Evolutionary conservation across 2,888 invertebrate genomes (phyloP), one percentile per base, ranked within the genome.

Genomic region (Tiliacea citrago): DNA sequence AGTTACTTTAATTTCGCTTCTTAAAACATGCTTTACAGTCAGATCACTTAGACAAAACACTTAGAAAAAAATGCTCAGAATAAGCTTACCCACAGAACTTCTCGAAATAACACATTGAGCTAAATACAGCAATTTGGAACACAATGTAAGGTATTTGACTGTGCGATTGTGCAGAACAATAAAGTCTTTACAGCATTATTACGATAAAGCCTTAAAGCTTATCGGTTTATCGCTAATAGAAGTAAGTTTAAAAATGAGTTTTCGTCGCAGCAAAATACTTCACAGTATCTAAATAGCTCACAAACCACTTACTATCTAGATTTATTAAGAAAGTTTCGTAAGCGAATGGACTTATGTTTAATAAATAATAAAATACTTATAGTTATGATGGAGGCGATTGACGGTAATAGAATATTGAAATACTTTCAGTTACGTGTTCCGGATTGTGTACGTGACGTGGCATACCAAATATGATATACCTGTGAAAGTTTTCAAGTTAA

Each of bases 371-470:
- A 75, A 71, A 68, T 75, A 68, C 45, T 35, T 47, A 66, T 70
- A 49, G 49, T 51, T 79, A 62, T 69, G 45, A 47, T 35, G 5
- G 2, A 39, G n/a, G n/a, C 45, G 60, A 62, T 53, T 70, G 53
- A 75, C 16, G 16, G 35, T 47, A 76, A 68, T 58, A 61, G n/a
- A 75, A 62, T 75, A 72, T 68, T 80, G 65, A 61, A 75, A 71
- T 75, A 80, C 71, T 71, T 75, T 74, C 49, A 61, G 60, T 49
- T 29, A 65, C 65, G 80, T 75, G 63, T 79, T 60, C 18, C 35
- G 0, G 49, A 16, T 63, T 70, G 6, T 10, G 2, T 55, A 55
- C 55, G 13, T 55, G 55, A 55, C n/a, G n/a, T n/a, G 24, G 55
- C 51, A 9, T 51, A n/a, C 21, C 51, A 24, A 24, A 53, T n/a